Conservation (phyloP, 2,113 vertebrate species). For the Antennarius striatus region DNA sequence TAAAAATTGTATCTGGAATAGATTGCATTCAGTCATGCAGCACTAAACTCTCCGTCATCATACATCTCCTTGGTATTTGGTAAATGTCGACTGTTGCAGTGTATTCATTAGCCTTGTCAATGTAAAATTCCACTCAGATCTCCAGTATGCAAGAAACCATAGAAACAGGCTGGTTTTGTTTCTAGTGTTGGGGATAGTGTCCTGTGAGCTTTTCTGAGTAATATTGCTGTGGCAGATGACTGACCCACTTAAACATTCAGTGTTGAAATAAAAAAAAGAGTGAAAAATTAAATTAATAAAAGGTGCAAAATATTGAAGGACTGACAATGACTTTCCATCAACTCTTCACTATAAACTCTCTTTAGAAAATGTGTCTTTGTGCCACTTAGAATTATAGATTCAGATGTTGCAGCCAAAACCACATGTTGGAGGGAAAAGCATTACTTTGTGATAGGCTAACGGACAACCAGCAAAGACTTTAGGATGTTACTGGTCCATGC, state of each 20-base stretch:
- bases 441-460: neutral
- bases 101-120: conserved; percentile 51
- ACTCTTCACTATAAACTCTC: conserved; percentile 41
- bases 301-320: conserved; percentile 57
- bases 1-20: conserved; percentile 23
- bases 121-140: conserved; percentile 67
- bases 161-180: conserved; percentile 78
- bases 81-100: conserved; percentile 43
- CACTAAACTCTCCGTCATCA: conserved; percentile 20
- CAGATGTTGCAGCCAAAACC: neutral
- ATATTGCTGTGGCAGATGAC: conserved; percentile 67
- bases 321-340: conserved; percentile 51
- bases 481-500: neutral
- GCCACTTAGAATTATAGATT: conserved; percentile 3
- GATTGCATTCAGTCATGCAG: conserved; percentile 17
- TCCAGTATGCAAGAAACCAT: conserved; percentile 74
- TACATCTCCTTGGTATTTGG: conserved; percentile 47
- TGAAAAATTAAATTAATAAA: conserved; percentile 64
- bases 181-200: conserved; percentile 67
- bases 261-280: conserved; percentile 19
- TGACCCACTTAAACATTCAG: conserved; percentile 65
- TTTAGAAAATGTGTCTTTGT: conserved; percentile 19
- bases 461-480: neutral
- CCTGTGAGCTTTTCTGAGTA: conserved; percentile 68
- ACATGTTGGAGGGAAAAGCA: neutral